Conservation (phyloP, 2,797 vertebrate species). For the Selene dorsalis region DNA sequence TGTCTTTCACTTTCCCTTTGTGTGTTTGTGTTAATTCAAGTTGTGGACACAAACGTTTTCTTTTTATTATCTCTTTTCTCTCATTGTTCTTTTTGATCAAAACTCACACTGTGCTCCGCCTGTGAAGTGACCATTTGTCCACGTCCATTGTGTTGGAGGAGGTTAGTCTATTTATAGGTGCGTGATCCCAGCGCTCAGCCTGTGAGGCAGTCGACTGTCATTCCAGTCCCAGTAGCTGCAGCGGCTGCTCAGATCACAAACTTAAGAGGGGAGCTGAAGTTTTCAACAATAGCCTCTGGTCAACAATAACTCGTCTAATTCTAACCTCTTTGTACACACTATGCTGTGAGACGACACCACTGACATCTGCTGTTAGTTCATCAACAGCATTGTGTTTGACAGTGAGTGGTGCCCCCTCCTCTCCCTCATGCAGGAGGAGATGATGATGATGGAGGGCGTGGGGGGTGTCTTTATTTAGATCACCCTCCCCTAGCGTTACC, state of each 20-base stretch:
- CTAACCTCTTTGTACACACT: conserved; percentile 45
- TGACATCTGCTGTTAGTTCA: conserved; percentile 65
- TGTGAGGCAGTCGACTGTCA: conserved; percentile 50
- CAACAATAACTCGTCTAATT: conserved; percentile 67
- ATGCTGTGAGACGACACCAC: conserved; percentile 53
- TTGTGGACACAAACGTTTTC: not conserved
- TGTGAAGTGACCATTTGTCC: conserved; percentile 63
- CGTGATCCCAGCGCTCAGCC: conserved; percentile 57
- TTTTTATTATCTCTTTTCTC: not conserved
- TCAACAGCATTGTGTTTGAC: conserved; percentile 52
- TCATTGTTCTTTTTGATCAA: not conserved
- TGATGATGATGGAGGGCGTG: too few species aligned
- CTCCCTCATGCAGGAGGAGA: too few species aligned
- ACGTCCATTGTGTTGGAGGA: conserved; percentile 57
- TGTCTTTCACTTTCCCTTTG: conserved; percentile 63
- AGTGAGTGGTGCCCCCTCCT: too few species aligned
- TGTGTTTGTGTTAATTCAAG: not conserved
- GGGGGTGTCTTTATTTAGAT: conserved; percentile 66
- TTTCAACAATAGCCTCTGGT: conserved; percentile 59
- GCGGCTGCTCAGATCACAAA: conserved; percentile 70
- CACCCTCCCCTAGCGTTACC: conserved; percentile 36
- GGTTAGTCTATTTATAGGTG: conserved; percentile 76
- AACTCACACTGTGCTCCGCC: conserved; percentile 28
- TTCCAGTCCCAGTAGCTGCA: conserved; percentile 67
- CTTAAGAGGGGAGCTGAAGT: conserved; percentile 55